phyloP scores from a whole-genome alignment of 2,888 invertebrate genomes.

The Ophion costatus region DNA sequence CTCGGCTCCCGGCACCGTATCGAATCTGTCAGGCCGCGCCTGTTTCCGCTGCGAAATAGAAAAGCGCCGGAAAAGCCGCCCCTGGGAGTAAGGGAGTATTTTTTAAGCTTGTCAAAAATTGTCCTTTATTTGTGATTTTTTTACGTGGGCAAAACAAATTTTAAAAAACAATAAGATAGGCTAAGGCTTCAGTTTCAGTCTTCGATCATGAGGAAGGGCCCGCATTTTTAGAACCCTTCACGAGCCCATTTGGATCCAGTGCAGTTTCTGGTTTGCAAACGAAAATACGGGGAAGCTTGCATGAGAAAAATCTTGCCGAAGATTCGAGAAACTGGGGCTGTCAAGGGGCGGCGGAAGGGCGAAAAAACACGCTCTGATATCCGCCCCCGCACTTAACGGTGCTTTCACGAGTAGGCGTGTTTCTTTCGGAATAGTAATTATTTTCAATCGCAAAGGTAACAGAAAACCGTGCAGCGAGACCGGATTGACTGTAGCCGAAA shows the following conservation, averaged over 20 bases:
- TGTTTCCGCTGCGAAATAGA: background rate
- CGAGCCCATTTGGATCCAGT: no score
- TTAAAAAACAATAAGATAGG: background rate
- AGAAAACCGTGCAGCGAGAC: background rate
- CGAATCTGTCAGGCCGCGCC: conserved; percentile 1
- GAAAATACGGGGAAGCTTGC: conserved; percentile 49
- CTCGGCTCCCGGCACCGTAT: background rate
- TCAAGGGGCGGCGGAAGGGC: conserved; percentile 10
- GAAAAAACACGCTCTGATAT: conserved; percentile 59
- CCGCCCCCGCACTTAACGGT: conserved; percentile 69
- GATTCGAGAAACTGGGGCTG: background rate
- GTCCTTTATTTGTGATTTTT: no score
- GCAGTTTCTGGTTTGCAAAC: conserved; percentile 51
- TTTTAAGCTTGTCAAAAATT: background rate
- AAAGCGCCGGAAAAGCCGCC: background rate
- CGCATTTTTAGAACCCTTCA: background rate
- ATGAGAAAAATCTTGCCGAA: background rate
- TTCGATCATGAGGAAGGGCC: background rate
- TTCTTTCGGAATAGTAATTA: conserved; percentile 67
- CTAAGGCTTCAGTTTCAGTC: background rate
- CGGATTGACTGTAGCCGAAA: conserved; percentile 43
- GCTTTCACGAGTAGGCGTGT: conserved; percentile 68
- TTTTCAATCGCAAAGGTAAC: conserved; percentile 57
- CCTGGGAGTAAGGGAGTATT: background rate
- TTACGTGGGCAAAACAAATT: background rate